A percentile compares a stretch with the other conserved stretches of the same genome.
phyloP scores from a whole-genome alignment of 2,888 invertebrate genomes.

The Odiellus spinosus region DNA sequence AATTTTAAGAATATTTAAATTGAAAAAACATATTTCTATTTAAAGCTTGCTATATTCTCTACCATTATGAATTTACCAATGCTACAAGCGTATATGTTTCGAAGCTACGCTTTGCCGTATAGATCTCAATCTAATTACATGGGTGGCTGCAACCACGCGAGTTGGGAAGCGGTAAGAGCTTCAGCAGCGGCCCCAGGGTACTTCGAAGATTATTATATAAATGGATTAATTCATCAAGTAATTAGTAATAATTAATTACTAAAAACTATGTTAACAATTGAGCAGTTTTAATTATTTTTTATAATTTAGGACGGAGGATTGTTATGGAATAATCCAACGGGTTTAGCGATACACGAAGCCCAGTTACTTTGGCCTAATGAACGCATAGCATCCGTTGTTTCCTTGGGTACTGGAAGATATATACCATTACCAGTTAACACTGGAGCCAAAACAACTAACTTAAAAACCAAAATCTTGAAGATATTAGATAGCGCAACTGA shows the following conservation, averaged over 20 bases:
- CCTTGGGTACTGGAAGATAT: conserved; percentile 53
- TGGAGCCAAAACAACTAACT: conserved; percentile 37
- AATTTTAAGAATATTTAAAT: no score
- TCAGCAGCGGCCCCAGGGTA: conserved; percentile 84
- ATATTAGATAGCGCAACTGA: conserved; percentile 72
- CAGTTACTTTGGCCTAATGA: conserved; percentile 61
- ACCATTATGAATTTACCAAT: conserved; percentile 57
- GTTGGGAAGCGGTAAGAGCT: conserved; percentile 74
- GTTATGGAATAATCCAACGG: conserved; percentile 72
- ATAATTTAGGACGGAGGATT: conserved; percentile 56
- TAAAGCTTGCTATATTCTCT: conserved; percentile 56
- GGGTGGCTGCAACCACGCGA: conserved; percentile 48
- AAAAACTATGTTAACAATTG: neutral
- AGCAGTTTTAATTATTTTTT: neutral
- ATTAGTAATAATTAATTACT: conserved; percentile 6
- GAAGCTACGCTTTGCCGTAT: conserved; percentile 57
- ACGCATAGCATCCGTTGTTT: conserved; percentile 58
- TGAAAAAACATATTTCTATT: no score
- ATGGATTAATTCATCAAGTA: conserved; percentile 52
- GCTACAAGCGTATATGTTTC: conserved; percentile 61
- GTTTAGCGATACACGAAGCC: conserved; percentile 74
- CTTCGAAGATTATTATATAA: conserved; percentile 61
- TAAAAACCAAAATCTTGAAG: conserved; percentile 62
- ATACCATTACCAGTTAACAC: conserved; percentile 25
- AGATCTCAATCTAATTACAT: conserved; percentile 50